phyloP scores from a whole-genome alignment of 2,797 vertebrate genomes.

The Myoxocephalus aenaeus region DNA sequence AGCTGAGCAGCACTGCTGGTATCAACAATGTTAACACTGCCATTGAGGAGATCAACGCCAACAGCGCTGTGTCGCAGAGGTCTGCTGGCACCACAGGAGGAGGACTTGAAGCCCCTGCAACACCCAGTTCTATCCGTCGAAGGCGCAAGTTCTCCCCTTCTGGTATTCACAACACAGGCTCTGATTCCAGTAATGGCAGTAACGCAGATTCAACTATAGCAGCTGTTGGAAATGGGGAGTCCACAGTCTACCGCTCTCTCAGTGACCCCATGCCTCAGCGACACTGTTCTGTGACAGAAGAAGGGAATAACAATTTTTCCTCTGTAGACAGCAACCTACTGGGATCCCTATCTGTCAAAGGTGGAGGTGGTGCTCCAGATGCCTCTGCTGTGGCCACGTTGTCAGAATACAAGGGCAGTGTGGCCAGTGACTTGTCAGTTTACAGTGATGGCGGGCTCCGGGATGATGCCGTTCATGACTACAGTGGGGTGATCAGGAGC shows the following conservation, averaged over 20 bases:
- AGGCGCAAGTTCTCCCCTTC: conserved; percentile 92
- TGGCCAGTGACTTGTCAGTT: conserved; percentile 93
- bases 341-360: conserved; percentile 90
- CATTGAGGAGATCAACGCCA: conserved; percentile 51
- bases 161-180: conserved; percentile 80
- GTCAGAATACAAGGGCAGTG: conserved; percentile 88
- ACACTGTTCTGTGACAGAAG: conserved; percentile 84
- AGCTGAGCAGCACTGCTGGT: conserved; percentile 63
- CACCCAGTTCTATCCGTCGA: conserved; percentile 89
- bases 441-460: conserved; percentile 89
- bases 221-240: conserved; percentile 73
- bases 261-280: conserved; percentile 99
- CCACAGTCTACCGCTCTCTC: conserved; percentile 90
- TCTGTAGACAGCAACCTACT: conserved; percentile 95
- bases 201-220: conserved; percentile 80
- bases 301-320: conserved; percentile 85
- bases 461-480: conserved; percentile 84
- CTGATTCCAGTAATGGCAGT: conserved; percentile 89
- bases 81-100: conserved; percentile 45
- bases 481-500: conserved; percentile 92
- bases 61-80: conserved; percentile 70
- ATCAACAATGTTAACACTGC: conserved; percentile 45
- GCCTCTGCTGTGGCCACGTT: conserved; percentile 71
- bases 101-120: conserved; percentile 86
- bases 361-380: conserved; percentile 77